phyloP scores from a whole-genome alignment of 2,113 vertebrate species.

The Clarias macrocephalus region DNA sequence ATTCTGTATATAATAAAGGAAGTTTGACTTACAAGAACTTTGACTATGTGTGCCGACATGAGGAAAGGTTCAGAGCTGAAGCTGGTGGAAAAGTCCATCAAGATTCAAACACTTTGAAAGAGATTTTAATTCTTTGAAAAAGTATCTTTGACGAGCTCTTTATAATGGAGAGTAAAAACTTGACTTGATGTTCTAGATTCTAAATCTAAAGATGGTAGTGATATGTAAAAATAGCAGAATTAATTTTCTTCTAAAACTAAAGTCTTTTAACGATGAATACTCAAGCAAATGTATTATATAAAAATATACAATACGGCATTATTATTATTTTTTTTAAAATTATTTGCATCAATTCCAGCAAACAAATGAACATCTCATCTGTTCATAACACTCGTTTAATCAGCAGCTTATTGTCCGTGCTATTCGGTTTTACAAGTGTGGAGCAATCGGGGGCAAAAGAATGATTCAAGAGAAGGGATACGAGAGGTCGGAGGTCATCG shows the following conservation, averaged over 20 bases:
- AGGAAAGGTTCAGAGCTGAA: neutral
- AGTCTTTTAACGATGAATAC: neutral
- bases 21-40: neutral
- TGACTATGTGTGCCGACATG: neutral
- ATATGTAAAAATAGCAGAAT: neutral
- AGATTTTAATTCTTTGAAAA: neutral
- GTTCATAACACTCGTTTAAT: neutral
- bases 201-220: neutral
- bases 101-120: neutral
- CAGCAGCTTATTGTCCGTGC: neutral
- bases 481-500: conserved; percentile 65
- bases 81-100: neutral
- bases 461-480: conserved; percentile 44
- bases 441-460: conserved; percentile 35
- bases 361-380: neutral
- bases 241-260: neutral
- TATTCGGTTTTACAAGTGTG: conserved; percentile 41
- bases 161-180: neutral
- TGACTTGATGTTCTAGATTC: neutral
- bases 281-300: neutral
- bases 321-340: neutral
- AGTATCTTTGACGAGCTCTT: neutral
- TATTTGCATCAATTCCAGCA: neutral
- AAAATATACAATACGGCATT: neutral
- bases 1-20: no score